Evolutionary conservation across 2,113 vertebrate genomes (phyloP).

Genomic region (Rhinoderma darwinii): DNA sequence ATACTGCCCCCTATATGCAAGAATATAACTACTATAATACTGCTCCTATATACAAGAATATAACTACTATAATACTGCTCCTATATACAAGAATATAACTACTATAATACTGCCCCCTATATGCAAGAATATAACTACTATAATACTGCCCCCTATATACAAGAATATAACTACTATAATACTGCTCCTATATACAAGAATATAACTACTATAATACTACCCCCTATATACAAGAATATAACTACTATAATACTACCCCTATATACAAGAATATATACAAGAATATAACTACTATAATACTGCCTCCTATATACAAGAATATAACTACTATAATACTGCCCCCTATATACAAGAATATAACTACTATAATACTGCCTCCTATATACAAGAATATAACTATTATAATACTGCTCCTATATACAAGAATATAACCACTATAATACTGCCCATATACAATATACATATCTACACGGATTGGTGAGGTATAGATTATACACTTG

Average conservation of each 20-base stretch:
- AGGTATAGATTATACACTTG: no score
- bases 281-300: no score
- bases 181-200: neutral
- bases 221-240: neutral
- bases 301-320: no score
- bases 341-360: no score
- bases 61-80: conserved; percentile 4
- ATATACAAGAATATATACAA: no score
- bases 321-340: no score
- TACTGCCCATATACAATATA: no score
- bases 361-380: no score
- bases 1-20: neutral
- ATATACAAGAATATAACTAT: neutral
- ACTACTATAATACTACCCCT: neutral
- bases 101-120: no score
- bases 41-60: neutral
- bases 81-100: conserved; percentile 11
- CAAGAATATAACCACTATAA: no score
- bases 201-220: conserved; percentile 1
- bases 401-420: no score
- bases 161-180: conserved; percentile 15
- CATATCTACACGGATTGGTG: neutral
- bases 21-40: conserved; percentile 7
- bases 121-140: conserved; percentile 7
- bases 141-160: neutral